A percentile compares a stretch with the other conserved stretches of the same genome.
Conservation (phyloP, 2,888 invertebrate genomes). For the Cryptocephalus primarius region DNA sequence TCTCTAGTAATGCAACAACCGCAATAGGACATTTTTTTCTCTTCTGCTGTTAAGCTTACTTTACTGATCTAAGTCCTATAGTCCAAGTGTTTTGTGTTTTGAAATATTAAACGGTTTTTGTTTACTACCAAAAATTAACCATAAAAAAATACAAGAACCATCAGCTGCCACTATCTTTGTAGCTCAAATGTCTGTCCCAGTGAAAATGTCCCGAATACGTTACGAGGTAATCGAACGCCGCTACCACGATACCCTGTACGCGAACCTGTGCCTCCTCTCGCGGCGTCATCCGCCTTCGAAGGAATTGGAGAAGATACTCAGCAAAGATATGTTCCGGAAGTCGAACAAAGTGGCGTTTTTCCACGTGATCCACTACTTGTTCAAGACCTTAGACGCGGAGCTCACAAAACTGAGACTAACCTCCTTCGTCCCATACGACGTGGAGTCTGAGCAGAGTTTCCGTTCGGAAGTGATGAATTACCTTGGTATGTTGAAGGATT, state of each 20-base stretch:
- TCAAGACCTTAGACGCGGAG: conserved; percentile 25
- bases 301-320: conserved; percentile 25
- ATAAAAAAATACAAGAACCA: too few relatives aligned
- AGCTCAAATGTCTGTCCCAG: too few relatives aligned
- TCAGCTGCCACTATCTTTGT: too few relatives aligned
- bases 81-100: too few relatives aligned
- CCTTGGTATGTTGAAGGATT: conserved; percentile 24
- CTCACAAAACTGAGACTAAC: conserved; percentile 24
- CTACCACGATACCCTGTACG: conserved; percentile 23
- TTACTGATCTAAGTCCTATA: too few relatives aligned
- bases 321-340: conserved; percentile 32
- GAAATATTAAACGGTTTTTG: too few relatives aligned
- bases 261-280: conserved; percentile 25
- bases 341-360: conserved; percentile 32
- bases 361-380: conserved; percentile 28
- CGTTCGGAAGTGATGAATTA: conserved; percentile 27
- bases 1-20: too few relatives aligned
- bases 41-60: too few relatives aligned
- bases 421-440: conserved; percentile 27
- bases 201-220: too few relatives aligned
- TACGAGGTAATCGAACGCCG: too few relatives aligned
- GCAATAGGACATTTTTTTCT: too few relatives aligned
- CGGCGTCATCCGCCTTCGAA: conserved; percentile 21
- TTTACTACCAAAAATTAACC: too few relatives aligned
- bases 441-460: conserved; percentile 27